A percentile compares a stretch with the other conserved stretches of the same genome.
phyloP scores from a whole-genome alignment of 2,797 vertebrate species.

The Onychomys torridus region DNA sequence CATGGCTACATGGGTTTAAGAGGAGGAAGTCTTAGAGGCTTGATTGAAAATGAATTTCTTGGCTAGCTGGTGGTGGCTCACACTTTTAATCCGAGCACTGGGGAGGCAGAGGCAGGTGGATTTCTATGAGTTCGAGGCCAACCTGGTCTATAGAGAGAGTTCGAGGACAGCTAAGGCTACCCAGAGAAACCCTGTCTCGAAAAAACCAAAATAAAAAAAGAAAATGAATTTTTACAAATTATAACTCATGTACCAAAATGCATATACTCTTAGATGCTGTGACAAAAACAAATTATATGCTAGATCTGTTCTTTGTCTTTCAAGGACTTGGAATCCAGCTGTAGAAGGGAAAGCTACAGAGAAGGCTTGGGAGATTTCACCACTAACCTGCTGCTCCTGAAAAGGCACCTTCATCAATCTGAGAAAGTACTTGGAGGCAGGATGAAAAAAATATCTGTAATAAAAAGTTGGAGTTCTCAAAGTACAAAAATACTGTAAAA shows the following conservation, averaged over 20 bases:
- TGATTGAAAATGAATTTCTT: constrained; percentile 18
- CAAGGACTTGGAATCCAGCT: background rate
- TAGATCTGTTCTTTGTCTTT: background rate
- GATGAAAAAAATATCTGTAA: constrained; percentile 29
- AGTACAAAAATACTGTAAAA: constrained; percentile 75
- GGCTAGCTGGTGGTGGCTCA: background rate
- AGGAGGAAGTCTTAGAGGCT: background rate
- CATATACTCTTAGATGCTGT: background rate
- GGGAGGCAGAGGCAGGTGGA: background rate
- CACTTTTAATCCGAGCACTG: background rate
- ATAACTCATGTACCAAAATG: background rate
- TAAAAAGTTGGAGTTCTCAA: constrained; percentile 69
- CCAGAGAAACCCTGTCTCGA: background rate
- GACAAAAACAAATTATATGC: background rate
- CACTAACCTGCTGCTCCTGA: background rate
- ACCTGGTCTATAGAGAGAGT: background rate
- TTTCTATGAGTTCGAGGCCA: background rate
- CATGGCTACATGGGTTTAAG: background rate
- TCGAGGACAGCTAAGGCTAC: background rate
- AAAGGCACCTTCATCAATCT: constrained; percentile 36
- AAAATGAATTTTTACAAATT: background rate
- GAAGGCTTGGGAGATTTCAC: background rate
- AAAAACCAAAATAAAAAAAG: background rate
- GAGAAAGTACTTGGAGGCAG: constrained; percentile 47
- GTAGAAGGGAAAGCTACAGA: background rate